A percentile compares a stretch with the other conserved stretches of the same genome.
Evolutionary conservation across 2,113 vertebrate species (phyloP).

Genomic region (Gavialis gangeticus): DNA sequence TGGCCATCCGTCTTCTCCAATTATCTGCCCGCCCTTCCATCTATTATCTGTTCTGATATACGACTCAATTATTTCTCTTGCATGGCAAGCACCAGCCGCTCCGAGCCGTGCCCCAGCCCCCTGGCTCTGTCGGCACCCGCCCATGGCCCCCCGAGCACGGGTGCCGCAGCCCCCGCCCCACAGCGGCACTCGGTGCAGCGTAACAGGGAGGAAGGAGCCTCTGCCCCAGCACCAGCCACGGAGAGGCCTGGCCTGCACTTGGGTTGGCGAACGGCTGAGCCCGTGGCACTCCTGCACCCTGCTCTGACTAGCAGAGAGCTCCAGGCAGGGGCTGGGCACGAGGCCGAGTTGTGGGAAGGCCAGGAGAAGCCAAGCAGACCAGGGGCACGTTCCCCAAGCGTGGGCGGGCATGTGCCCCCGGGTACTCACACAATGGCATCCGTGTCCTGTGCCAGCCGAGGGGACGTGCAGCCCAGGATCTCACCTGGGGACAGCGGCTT

Average conservation of each 20-base stretch:
- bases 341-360: neutral
- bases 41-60: slow-evolving; percentile 80
- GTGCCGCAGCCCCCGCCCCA: neutral
- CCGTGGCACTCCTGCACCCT: neutral
- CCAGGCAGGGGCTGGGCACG: neutral
- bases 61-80: slow-evolving; percentile 77
- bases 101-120: neutral
- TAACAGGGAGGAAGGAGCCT: too few relatives aligned
- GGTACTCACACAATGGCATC: slow-evolving; percentile 92
- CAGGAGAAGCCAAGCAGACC: neutral
- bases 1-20: slow-evolving; percentile 84
- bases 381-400: neutral
- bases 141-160: accelerated
- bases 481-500: slow-evolving; percentile 97
- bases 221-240: too few relatives aligned
- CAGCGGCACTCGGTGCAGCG: too few relatives aligned
- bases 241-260: too few relatives aligned
- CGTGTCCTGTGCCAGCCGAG: slow-evolving; percentile 82
- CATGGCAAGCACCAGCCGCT: slow-evolving; percentile 40
- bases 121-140: neutral
- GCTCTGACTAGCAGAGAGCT: too few relatives aligned
- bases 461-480: slow-evolving; percentile 94
- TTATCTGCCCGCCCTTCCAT: slow-evolving; percentile 77
- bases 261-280: neutral
- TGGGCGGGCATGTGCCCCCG: neutral